phyloP scores from a whole-genome alignment of 2,113 vertebrate genomes.

The Petaurus breviceps region DNA sequence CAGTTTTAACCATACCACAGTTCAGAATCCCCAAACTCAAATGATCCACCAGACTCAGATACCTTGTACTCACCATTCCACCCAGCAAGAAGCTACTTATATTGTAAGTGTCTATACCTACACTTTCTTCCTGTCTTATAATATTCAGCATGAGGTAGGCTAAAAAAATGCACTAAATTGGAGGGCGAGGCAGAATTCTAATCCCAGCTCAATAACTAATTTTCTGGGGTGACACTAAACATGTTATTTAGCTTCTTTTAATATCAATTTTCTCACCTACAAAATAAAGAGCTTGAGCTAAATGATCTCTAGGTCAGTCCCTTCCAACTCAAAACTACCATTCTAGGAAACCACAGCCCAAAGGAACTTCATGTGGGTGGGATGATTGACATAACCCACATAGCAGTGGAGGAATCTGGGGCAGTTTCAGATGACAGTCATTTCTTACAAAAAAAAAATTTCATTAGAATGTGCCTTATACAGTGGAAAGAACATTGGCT shows the following conservation, averaged over 20 bases:
- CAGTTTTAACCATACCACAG: background rate
- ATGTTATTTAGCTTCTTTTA: background rate
- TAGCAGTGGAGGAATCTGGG: background rate
- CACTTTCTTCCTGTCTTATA: background rate
- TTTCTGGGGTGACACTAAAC: background rate
- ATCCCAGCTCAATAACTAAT: background rate
- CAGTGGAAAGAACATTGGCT: background rate
- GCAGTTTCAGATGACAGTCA: background rate
- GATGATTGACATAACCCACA: background rate
- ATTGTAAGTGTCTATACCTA: background rate
- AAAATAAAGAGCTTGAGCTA: conserved; percentile 26
- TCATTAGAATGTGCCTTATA: background rate
- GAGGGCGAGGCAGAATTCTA: background rate
- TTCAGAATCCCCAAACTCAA: background rate
- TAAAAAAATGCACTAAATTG: background rate
- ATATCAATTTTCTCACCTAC: background rate
- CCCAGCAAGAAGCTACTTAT: too few relatives aligned
- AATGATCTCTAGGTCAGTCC: background rate
- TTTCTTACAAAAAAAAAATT: background rate
- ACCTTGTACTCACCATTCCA: too few relatives aligned
- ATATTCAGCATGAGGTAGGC: background rate
- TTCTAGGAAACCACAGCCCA: conserved; percentile 5
- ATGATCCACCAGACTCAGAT: background rate
- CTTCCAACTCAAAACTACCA: conserved; percentile 3
- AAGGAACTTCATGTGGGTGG: conserved; percentile 13